These are phyloP conservation scores for Deilephila porcellus DNA, from an alignment of 2,888 invertebrate species.

Conservation along the genomic window DNA sequence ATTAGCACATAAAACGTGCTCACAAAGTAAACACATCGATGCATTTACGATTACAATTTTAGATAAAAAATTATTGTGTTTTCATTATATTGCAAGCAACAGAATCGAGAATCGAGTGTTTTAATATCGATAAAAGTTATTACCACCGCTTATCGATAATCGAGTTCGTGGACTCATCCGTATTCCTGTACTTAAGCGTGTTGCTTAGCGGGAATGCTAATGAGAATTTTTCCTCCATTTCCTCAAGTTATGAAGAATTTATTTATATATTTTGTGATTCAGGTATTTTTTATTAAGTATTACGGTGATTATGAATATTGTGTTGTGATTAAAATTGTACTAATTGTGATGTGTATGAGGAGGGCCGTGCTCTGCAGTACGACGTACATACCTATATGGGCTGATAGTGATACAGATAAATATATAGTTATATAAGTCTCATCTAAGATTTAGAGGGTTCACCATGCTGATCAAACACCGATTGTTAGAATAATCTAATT, in stretches of 20 bases:
- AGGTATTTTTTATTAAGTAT: neutral
- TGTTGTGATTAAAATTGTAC: too few species aligned
- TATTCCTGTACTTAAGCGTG: constrained; percentile 35
- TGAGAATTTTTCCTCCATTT: neutral
- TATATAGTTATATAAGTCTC: too few species aligned
- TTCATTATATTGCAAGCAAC: neutral
- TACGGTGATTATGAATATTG: too few species aligned
- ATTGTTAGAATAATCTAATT: too few species aligned
- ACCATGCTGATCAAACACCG: too few species aligned
- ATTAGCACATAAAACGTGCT: constrained; percentile 14
- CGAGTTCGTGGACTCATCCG: constrained; percentile 50
- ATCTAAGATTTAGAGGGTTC: too few species aligned
- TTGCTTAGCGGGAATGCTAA: neutral
- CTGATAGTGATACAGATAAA: too few species aligned
- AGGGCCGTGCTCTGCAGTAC: too few species aligned
- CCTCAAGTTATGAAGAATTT: neutral
- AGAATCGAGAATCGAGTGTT: constrained; percentile 15
- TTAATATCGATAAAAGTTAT: constrained; percentile 39
- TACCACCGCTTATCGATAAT: constrained; percentile 51
- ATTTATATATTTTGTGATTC: neutral
- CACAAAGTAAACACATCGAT: neutral
- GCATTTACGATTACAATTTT: constrained; percentile 41
- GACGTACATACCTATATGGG: too few species aligned
- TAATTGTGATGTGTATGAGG: too few species aligned
- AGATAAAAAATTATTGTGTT: constrained; percentile 21